Evolutionary conservation across 2,113 vertebrate species (phyloP), one percentile per base, ranked within the genome.

Genomic region (Callopanchax toddi): DNA sequence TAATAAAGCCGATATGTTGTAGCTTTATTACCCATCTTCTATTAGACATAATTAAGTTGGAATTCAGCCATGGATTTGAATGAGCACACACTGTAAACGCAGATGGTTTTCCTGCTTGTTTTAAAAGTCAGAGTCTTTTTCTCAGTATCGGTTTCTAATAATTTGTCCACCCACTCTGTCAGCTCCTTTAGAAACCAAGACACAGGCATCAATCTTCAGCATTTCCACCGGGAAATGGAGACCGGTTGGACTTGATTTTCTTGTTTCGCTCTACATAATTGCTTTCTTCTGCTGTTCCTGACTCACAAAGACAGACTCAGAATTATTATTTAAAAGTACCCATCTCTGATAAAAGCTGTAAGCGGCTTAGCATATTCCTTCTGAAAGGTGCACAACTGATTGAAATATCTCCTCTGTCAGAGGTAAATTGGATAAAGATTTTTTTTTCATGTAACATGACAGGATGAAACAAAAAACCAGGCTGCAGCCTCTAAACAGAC

Each of bases 211-310:
- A 69, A 78, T 76, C 80, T 71, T 68, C 48, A 69, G 75, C 71
- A 51, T 63, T 80, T 84, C 82, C 76, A 78, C 12, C 56, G 67
- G 83, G 74, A 84, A 85, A 87, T 55, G 11, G 60, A 52, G 78
- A 71, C 77, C 15, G 74, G 83, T 74, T 23, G 18, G 75, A 75
- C 85, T 84, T 67, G 81, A 87, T 87, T 78, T 77, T 83, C 80
- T 60, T 18, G 66, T 81, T 84, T 70, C 60, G 64, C 45, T 71
- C 68, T 50, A 55, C 66, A 79, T 86, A 84, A 87, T 82, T 74
- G 83, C 71, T 70, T 76, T 84, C 56, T 67, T 60, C 62, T 72
- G 81, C 59, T 61, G 50, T 83, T 55, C 25, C 52, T 65, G 63
- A 71, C 60, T 63, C 74, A 3, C 54, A 9, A 9, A 53, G 46